These are phyloP conservation scores for Cepaea hortensis DNA, from an alignment of 2,888 invertebrate species.

Conservation along the genomic window DNA sequence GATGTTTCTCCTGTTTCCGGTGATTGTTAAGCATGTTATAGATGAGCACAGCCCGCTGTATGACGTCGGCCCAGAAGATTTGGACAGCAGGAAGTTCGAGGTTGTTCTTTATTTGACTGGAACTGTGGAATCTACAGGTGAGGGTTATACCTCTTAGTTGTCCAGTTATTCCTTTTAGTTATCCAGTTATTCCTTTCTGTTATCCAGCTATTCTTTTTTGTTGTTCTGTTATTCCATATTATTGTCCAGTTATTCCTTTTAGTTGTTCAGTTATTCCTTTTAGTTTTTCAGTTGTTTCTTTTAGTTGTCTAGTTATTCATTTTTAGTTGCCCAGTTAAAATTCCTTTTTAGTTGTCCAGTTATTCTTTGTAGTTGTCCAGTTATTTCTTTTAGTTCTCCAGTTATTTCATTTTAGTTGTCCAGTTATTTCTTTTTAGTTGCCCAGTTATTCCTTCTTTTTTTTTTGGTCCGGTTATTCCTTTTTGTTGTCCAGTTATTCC, in stretches of 20 bases:
- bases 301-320: too few relatives aligned
- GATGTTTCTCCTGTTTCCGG: conserved; percentile 98
- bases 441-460: too few relatives aligned
- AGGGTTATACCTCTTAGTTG: not conserved
- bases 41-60: conserved; percentile 92
- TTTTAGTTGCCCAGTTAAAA: not conserved
- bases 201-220: not conserved
- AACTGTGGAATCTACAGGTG: conserved; percentile 88
- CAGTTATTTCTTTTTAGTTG: too few relatives aligned
- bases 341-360: not conserved
- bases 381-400: too few relatives aligned
- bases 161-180: not conserved
- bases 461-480: too few relatives aligned
- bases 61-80: conserved; percentile 90
- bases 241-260: too few relatives aligned
- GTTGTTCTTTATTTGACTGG: conserved; percentile 96
- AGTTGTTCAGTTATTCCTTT: too few relatives aligned
- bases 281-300: too few relatives aligned
- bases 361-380: too few relatives aligned
- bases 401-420: too few relatives aligned
- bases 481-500: too few relatives aligned
- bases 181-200: not conserved
- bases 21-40: conserved; percentile 95
- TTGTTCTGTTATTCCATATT: not conserved
- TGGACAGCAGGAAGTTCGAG: conserved; percentile 92